These are phyloP conservation scores for Scleropages formosus DNA, from an alignment of 2,797 vertebrate genomes.

Conservation along the genomic window DNA sequence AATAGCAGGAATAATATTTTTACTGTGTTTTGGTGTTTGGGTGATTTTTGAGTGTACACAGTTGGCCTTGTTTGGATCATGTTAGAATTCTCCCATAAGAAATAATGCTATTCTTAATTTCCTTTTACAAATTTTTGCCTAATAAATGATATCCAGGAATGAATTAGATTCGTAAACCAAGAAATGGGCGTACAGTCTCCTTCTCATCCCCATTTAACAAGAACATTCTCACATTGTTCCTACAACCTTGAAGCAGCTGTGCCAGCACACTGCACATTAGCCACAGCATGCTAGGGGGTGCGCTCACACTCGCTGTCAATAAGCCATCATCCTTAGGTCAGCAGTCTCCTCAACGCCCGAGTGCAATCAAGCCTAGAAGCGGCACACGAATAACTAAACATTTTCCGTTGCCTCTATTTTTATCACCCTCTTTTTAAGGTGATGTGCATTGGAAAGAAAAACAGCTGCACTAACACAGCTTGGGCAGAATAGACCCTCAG, in stretches of 20 bases:
- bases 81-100: no score
- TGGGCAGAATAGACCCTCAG: background rate
- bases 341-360: constrained; percentile 18
- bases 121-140: no score
- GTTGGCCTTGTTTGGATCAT: no score
- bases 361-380: background rate
- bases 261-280: background rate
- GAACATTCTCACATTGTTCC: background rate
- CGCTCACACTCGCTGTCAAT: constrained; percentile 59
- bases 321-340: constrained; percentile 55
- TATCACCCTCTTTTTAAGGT: background rate
- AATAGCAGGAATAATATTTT: no score
- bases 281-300: constrained; percentile 46
- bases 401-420: background rate
- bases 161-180: no score
- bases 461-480: background rate
- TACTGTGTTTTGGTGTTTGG: no score
- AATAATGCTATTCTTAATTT: no score
- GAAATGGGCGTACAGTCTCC: no score
- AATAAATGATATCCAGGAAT: no score
- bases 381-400: constrained; percentile 64
- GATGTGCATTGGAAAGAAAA: background rate
- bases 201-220: background rate
- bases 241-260: background rate
- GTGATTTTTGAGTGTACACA: no score